phyloP scores from a whole-genome alignment of 2,888 invertebrate species.

The Pycnomerus fuliginosus region DNA sequence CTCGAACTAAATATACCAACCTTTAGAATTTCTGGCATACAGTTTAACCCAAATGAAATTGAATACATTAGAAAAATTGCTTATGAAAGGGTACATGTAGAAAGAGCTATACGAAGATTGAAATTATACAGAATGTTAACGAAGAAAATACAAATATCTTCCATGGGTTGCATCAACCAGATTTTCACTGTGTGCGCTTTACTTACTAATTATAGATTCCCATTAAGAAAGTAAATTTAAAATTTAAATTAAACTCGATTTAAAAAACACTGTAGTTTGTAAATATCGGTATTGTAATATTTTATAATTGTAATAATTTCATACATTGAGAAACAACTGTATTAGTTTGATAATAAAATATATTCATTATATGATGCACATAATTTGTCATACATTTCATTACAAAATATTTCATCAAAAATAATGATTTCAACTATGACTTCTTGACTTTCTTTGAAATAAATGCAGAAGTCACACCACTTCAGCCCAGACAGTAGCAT shows the following conservation, averaged over 20 bases:
- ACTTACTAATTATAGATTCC: slow-evolving; percentile 15
- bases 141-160: slow-evolving; percentile 10
- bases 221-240: no score
- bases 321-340: no score
- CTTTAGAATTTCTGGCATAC: slow-evolving; percentile 19
- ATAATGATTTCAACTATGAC: neutral
- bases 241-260: no score
- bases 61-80: slow-evolving; percentile 22
- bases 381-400: no score
- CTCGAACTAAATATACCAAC: slow-evolving; percentile 26
- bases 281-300: no score
- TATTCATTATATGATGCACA: no score
- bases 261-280: no score
- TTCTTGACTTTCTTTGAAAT: neutral
- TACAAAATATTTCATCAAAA: neutral
- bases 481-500: slow-evolving; percentile 1
- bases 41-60: slow-evolving; percentile 23
- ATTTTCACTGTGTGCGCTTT: slow-evolving; percentile 19
- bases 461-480: neutral
- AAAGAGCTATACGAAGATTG: slow-evolving; percentile 25
- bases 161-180: slow-evolving; percentile 14
- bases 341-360: no score
- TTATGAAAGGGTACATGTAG: slow-evolving; percentile 26
- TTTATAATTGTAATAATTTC: no score
- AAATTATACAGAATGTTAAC: slow-evolving; percentile 22